These are phyloP conservation scores for Eristalinus sepulchralis DNA, from an alignment of 2,888 invertebrate genomes.

Conservation along the genomic window DNA sequence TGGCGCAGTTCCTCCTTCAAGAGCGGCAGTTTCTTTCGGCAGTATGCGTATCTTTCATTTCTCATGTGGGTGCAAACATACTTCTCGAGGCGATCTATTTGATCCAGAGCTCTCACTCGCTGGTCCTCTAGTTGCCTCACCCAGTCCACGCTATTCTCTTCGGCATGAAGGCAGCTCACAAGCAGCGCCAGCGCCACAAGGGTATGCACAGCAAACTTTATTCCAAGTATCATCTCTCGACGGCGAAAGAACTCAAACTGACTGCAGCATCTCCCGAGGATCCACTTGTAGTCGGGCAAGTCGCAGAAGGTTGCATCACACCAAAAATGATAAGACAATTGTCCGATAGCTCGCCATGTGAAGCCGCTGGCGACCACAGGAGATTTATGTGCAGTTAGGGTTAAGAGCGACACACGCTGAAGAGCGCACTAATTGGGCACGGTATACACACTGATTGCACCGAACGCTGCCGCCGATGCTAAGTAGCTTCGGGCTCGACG, in stretches of 20 bases:
- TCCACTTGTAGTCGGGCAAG: constrained; percentile 12
- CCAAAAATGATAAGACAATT: constrained; percentile 55
- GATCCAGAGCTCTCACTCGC: constrained; percentile 26
- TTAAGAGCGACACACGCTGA: constrained; percentile 4
- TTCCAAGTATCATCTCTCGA: constrained; percentile 50
- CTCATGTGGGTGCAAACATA: constrained; percentile 35
- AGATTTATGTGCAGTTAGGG: constrained; percentile 43
- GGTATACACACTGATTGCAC: constrained; percentile 4
- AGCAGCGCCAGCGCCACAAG: constrained; percentile 13
- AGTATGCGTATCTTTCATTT: constrained; percentile 46
- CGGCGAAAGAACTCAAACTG: constrained; percentile 61
- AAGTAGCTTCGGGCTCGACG: background rate
- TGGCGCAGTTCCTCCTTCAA: constrained; percentile 53
- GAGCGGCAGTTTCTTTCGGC: constrained; percentile 40
- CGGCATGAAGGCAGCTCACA: background rate
- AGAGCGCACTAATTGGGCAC: constrained; percentile 17
- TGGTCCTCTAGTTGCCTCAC: constrained; percentile 24
- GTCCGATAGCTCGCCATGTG: constrained; percentile 28
- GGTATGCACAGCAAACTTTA: background rate
- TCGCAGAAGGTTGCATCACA: constrained; percentile 49
- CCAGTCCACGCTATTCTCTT: constrained; percentile 34
- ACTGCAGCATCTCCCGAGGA: constrained; percentile 25
- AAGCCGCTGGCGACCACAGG: background rate
- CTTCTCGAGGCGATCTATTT: constrained; percentile 49
- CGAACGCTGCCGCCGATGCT: background rate